These are phyloP conservation scores for Elaphurus davidianus DNA, from an alignment of 2,113 vertebrate species.

Conservation along the genomic window DNA sequence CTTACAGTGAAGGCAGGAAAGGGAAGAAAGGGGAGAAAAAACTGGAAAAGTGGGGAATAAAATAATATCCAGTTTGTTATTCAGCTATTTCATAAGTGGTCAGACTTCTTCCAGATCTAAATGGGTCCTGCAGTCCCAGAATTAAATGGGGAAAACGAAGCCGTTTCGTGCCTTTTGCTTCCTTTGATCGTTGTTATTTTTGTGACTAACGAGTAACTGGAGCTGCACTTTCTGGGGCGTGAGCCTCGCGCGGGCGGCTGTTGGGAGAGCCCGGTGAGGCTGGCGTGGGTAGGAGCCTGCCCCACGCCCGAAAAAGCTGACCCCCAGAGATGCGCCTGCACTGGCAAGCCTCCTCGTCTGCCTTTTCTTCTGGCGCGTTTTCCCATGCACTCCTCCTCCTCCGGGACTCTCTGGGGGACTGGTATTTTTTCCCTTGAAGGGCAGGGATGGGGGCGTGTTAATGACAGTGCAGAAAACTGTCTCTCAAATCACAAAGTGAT, in stretches of 20 bases:
- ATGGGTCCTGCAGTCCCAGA: not conserved
- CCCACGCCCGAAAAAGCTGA: not conserved
- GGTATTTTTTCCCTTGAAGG: not conserved
- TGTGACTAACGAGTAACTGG: not conserved
- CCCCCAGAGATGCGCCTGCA: rapidly evolving
- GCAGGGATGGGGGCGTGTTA: not conserved
- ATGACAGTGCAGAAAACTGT: not conserved
- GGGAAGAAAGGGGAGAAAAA: not conserved
- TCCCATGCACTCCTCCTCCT: not conserved
- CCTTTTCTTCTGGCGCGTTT: not conserved
- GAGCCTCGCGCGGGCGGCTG: not conserved
- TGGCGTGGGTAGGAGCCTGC: not conserved
- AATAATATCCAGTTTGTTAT: not conserved
- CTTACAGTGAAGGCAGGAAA: not conserved
- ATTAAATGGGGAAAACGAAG: conserved; percentile 29
- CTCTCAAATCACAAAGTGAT: not conserved
- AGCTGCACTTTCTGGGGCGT: not conserved
- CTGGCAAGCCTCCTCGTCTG: not conserved
- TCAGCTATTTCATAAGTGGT: not conserved
- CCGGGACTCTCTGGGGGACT: not conserved
- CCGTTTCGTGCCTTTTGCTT: not conserved
- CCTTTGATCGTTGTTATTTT: conserved; percentile 25
- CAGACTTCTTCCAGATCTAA: not conserved
- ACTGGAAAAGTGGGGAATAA: not conserved
- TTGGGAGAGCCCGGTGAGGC: not conserved